Evolutionary conservation across 2,888 invertebrate species (phyloP), one percentile per base, ranked within the genome.

Genomic region (Stenichneumon culpator): DNA sequence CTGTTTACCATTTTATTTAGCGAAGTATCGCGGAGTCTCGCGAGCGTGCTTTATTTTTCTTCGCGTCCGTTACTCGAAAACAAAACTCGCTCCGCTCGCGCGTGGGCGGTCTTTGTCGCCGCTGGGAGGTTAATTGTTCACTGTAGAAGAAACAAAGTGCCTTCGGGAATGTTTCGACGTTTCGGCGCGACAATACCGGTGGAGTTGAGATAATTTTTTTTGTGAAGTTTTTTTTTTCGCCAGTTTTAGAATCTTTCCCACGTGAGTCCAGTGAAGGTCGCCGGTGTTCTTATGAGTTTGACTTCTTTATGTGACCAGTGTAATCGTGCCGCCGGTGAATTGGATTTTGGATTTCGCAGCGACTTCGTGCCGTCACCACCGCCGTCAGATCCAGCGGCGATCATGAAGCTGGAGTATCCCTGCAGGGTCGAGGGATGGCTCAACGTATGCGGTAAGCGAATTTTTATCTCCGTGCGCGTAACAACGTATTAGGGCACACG

Each of bases 401-500:
- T 87, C 88, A 94, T 94, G 93, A 94, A 92, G 92, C 90, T 95
- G 91, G 94, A 94, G 86, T 95, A 95, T 92, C 95, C 95, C 14
- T 95, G 95, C 89, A 94, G 95, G 78, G 95, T 95, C 67, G 95
- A 95, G 92, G 95, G 95, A 86, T 95, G 95, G 95, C 94, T 95
- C 88, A 95, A 95, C 90, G 94, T 95, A 89, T 95, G 95, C 91
- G 95, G 95, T 95, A 88, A 95, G 95, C 93, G 44, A 25, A 44
- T 28, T 60, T 50, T 69, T 39, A 14, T 44, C 19, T 19, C 72
- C 65, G 60, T 25, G 72, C 70, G 47, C 50, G 70, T 69, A 5
- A 25, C 57, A 11, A 57, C 78, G 67, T 65, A 36, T 70, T n/a
- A 5, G n/a, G n/a, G 2, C 16, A n/a, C 2, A 11, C 39, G 9